These are phyloP conservation scores for Dasyornis broadbenti DNA, from an alignment of 2,113 vertebrate species.

Conservation along the genomic window DNA sequence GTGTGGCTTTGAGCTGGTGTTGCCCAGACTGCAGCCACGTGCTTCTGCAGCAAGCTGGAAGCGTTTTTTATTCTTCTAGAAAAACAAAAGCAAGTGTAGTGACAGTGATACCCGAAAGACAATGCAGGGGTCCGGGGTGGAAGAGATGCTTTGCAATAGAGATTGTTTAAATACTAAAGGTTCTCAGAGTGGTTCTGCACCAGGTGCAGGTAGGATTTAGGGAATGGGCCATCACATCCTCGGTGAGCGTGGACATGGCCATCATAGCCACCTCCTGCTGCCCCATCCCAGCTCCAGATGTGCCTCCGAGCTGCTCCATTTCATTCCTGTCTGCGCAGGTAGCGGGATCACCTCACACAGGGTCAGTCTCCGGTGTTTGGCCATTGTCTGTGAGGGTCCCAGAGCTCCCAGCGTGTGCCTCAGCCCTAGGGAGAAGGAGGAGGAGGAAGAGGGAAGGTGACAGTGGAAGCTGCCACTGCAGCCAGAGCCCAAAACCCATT, in stretches of 20 bases:
- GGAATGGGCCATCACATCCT: rapidly evolving
- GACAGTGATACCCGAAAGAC: neutral
- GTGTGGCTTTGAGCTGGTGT: neutral
- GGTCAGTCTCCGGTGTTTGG: neutral
- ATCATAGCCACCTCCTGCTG: neutral
- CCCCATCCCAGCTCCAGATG: rapidly evolving
- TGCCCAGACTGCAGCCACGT: neutral
- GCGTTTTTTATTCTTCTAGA: neutral
- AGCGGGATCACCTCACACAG: rapidly evolving
- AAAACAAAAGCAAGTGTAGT: neutral
- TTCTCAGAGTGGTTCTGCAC: neutral
- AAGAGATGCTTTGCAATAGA: neutral
- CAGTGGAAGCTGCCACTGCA: rapidly evolving
- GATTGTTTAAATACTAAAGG: neutral
- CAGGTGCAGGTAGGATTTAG: neutral
- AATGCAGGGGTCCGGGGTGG: neutral
- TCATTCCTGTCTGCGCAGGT: neutral
- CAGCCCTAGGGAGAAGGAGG: neutral
- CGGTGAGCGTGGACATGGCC: rapidly evolving
- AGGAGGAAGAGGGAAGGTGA: rapidly evolving
- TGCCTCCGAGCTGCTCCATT: neutral
- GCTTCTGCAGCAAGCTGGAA: neutral
- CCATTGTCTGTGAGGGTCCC: neutral
- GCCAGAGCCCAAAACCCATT: neutral
- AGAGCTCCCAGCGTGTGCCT: rapidly evolving